phyloP scores from a whole-genome alignment of 1,140 invertebrate genomes.

The Cotesia typhae region DNA sequence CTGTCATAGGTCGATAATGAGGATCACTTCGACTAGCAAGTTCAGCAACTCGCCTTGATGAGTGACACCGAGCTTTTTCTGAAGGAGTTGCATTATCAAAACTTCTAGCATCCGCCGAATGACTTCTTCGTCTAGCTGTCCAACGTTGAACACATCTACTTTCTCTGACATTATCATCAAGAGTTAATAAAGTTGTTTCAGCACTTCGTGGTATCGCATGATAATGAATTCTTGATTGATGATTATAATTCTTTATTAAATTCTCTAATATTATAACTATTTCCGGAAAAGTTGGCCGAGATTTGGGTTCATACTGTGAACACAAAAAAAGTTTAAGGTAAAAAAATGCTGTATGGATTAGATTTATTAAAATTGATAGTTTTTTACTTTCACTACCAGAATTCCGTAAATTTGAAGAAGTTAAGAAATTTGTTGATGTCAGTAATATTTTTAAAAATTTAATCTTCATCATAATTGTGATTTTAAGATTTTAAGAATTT shows the following conservation, averaged over 20 bases:
- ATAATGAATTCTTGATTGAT: slow-evolving; percentile 47
- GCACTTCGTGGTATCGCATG: slow-evolving; percentile 54
- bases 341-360: too few relatives aligned
- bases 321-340: slow-evolving; percentile 29
- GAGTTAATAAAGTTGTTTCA: slow-evolving; percentile 55
- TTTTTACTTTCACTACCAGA: too few relatives aligned
- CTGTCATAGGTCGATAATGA: slow-evolving; percentile 75
- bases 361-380: too few relatives aligned
- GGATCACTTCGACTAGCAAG: slow-evolving; percentile 82
- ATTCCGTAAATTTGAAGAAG: too few relatives aligned
- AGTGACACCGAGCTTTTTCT: slow-evolving; percentile 79
- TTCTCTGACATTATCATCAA: slow-evolving; percentile 58
- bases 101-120: slow-evolving; percentile 59
- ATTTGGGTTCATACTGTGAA: slow-evolving; percentile 83
- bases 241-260: slow-evolving; percentile 60
- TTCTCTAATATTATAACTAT: slow-evolving; percentile 69
- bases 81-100: slow-evolving; percentile 65
- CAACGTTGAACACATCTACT: slow-evolving; percentile 51
- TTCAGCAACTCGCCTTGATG: slow-evolving; percentile 71
- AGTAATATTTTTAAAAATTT: too few relatives aligned
- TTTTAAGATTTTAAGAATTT: too few relatives aligned
- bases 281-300: slow-evolving; percentile 83
- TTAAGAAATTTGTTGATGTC: too few relatives aligned
- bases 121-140: slow-evolving; percentile 51
- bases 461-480: too few relatives aligned